These are phyloP conservation scores for Nesoenas mayeri DNA, from an alignment of 2,113 vertebrate species.

Conservation along the genomic window DNA sequence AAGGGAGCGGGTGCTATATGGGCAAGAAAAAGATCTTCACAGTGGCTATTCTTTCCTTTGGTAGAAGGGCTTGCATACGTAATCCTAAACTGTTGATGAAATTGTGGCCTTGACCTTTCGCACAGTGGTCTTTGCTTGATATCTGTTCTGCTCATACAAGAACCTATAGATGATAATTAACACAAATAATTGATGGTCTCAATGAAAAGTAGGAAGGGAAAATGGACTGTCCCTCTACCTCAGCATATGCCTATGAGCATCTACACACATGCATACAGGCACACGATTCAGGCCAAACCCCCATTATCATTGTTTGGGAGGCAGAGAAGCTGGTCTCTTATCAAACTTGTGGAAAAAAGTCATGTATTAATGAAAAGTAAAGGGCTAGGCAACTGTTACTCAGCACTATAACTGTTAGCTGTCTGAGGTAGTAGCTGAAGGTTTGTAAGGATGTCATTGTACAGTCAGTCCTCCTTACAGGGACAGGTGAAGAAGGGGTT, in stretches of 20 bases:
- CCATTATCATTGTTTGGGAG: not conserved
- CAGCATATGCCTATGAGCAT: not conserved
- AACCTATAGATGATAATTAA: not conserved
- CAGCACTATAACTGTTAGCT: accelerated
- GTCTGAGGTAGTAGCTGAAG: not conserved
- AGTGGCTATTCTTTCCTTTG: not conserved
- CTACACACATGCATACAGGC: accelerated
- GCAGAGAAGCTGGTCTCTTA: not conserved
- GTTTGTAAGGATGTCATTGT: not conserved
- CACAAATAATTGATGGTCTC: not conserved
- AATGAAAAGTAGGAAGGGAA: not conserved
- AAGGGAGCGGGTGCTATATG: not conserved
- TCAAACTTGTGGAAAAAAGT: not conserved
- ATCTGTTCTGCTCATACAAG: not conserved
- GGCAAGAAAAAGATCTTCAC: not conserved
- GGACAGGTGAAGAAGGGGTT: not conserved
- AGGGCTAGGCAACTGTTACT: not conserved
- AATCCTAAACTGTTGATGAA: not conserved
- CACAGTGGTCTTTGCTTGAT: not conserved
- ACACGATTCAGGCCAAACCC: not conserved
- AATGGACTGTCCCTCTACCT: accelerated
- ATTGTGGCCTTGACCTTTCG: not conserved
- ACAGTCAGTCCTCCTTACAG: not conserved
- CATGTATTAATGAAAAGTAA: not conserved
- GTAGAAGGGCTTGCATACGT: not conserved